Percentiles rank a stretch among this genome's conserved stretches.
Conservation (phyloP, 2,888 invertebrate species). For the Sinodicranocentrus sp. region DNA sequence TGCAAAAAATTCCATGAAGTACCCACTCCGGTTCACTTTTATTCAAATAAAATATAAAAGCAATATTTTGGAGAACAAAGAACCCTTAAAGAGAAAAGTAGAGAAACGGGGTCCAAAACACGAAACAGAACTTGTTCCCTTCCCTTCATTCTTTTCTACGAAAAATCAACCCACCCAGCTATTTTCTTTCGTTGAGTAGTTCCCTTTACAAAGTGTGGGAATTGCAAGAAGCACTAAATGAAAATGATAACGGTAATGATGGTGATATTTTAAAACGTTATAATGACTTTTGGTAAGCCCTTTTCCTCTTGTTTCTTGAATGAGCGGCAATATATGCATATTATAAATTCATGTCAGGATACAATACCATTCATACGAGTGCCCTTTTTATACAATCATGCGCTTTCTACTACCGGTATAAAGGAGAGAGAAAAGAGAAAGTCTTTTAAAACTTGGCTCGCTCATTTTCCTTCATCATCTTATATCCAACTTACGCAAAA, state of each 20-base stretch:
- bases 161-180: background rate
- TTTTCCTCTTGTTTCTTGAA: constrained; percentile 10
- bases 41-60: background rate
- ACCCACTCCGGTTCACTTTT: too few relatives aligned
- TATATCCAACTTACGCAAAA: background rate
- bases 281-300: constrained; percentile 43
- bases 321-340: constrained; percentile 7
- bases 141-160: too few relatives aligned
- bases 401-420: too few relatives aligned
- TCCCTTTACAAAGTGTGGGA: constrained; percentile 3
- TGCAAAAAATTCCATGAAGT: too few relatives aligned
- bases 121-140: background rate
- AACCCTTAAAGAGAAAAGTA: background rate
- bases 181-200: background rate
- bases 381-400: background rate
- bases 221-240: constrained; percentile 33
- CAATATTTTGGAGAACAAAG: background rate
- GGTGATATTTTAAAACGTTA: constrained; percentile 53
- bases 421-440: constrained; percentile 1
- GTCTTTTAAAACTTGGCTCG: background rate
- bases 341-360: constrained; percentile 5
- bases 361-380: too few relatives aligned
- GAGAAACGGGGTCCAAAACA: background rate
- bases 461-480: constrained; percentile 31
- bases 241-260: constrained; percentile 55